These are phyloP conservation scores for Panthera tigris DNA, from an alignment of 2,113 vertebrate genomes.

Conservation along the genomic window DNA sequence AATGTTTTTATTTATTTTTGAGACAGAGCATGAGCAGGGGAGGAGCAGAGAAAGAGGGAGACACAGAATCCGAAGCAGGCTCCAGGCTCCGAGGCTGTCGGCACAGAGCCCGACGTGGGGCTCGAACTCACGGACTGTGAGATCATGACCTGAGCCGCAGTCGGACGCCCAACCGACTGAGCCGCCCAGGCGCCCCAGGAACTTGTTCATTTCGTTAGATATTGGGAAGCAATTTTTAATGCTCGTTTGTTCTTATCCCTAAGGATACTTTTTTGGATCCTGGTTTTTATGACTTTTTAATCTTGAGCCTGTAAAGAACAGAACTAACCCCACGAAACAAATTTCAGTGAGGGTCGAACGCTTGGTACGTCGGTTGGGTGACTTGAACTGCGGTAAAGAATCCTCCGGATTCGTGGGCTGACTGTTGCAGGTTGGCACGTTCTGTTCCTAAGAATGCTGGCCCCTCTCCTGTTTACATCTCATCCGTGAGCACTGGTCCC, in stretches of 20 bases:
- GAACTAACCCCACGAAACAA: neutral
- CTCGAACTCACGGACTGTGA: too few relatives aligned
- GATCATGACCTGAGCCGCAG: too few relatives aligned
- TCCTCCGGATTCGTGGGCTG: accelerated
- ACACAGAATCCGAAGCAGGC: too few relatives aligned
- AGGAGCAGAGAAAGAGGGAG: too few relatives aligned
- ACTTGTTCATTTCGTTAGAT: neutral
- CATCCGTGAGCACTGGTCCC: neutral
- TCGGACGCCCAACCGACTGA: too few relatives aligned
- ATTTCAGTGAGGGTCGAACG: neutral
- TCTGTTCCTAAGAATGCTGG: neutral
- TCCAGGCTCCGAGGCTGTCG: too few relatives aligned
- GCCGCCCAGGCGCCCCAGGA: too few relatives aligned
- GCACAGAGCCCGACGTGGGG: too few relatives aligned
- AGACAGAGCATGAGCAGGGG: too few relatives aligned
- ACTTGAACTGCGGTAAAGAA: accelerated
- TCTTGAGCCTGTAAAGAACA: neutral
- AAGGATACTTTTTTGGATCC: neutral
- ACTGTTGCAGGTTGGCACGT: neutral
- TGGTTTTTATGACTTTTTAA: neutral
- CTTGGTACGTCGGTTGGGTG: too few relatives aligned
- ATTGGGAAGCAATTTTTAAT: neutral
- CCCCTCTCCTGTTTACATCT: neutral
- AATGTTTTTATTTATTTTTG: too few relatives aligned
- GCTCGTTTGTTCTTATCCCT: neutral